These are phyloP conservation scores for Drosophila pandora DNA, from an alignment of 1,140 invertebrate species.

Conservation along the genomic window DNA sequence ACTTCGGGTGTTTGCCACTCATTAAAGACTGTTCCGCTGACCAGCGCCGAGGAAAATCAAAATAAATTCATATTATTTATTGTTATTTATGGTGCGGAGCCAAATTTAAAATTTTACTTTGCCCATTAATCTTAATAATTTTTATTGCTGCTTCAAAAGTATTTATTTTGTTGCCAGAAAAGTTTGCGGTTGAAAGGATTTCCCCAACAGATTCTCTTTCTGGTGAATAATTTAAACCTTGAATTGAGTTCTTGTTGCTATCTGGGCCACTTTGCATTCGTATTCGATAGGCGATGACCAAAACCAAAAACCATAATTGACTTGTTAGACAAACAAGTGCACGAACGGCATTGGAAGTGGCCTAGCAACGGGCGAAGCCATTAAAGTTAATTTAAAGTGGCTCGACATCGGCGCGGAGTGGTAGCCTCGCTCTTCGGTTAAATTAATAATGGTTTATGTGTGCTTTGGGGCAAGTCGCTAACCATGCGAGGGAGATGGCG, in stretches of 20 bases:
- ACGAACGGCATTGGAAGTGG: slow-evolving; percentile 61
- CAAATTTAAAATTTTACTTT: slow-evolving; percentile 30
- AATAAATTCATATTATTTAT: slow-evolving; percentile 45
- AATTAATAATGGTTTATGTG: slow-evolving; percentile 76
- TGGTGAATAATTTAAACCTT: background rate
- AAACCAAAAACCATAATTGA: slow-evolving; percentile 63
- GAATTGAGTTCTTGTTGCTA: background rate
- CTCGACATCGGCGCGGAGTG: slow-evolving; percentile 20
- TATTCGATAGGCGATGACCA: background rate
- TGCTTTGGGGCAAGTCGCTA: slow-evolving; percentile 1
- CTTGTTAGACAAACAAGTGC: slow-evolving; percentile 73
- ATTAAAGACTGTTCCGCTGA: slow-evolving; percentile 21
- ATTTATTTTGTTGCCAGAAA: background rate
- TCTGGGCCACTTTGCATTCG: slow-evolving; percentile 1
- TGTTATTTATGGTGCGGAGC: slow-evolving; percentile 23
- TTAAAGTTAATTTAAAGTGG: slow-evolving; percentile 77
- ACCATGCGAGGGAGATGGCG: slow-evolving; percentile 12
- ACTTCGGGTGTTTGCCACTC: slow-evolving; percentile 33
- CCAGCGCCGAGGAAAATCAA: slow-evolving; percentile 13
- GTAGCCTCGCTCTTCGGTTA: slow-evolving; percentile 48
- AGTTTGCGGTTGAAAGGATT: background rate
- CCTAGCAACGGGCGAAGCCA: slow-evolving; percentile 44
- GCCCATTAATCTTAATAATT: slow-evolving; percentile 71
- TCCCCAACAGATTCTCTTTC: background rate
- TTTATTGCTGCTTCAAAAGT: slow-evolving; percentile 48